Conservation (phyloP, 2,797 vertebrate genomes). For the Pseudomugil gertrudae region DNA sequence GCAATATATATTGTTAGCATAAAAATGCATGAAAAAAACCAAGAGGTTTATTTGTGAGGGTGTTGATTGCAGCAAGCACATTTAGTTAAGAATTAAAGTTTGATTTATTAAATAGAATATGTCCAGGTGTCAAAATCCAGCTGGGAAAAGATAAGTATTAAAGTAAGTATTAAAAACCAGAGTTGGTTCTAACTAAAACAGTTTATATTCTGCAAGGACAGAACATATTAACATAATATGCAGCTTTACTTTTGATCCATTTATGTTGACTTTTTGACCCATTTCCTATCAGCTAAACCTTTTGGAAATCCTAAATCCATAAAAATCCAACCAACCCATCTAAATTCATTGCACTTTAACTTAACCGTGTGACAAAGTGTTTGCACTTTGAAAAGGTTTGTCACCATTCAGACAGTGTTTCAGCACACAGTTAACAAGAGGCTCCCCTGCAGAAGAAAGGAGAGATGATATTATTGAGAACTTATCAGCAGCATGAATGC, state of each 20-base stretch:
- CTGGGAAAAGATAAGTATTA: neutral
- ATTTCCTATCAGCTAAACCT: neutral
- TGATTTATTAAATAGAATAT: neutral
- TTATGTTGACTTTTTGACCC: neutral
- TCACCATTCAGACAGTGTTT: neutral
- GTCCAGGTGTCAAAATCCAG: neutral
- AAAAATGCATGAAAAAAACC: neutral
- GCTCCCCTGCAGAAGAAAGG: constrained; percentile 28
- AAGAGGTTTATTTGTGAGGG: neutral
- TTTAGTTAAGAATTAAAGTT: neutral
- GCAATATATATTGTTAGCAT: no score
- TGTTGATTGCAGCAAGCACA: no score
- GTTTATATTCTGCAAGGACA: neutral
- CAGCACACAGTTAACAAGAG: constrained; percentile 1
- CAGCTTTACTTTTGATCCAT: neutral
- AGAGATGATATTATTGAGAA: constrained; percentile 56
- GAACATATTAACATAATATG: neutral
- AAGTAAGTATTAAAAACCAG: neutral
- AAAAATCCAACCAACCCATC: neutral
- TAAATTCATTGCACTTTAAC: neutral
- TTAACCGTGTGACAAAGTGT: neutral
- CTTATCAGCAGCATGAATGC: constrained; percentile 43
- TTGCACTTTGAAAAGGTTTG: constrained; percentile 14
- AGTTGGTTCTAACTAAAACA: neutral
- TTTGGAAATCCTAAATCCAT: neutral